Evolutionary conservation across 1,140 invertebrate species (phyloP), one percentile per base, ranked within the genome.

Genomic region (Wasmannia auropunctata): DNA sequence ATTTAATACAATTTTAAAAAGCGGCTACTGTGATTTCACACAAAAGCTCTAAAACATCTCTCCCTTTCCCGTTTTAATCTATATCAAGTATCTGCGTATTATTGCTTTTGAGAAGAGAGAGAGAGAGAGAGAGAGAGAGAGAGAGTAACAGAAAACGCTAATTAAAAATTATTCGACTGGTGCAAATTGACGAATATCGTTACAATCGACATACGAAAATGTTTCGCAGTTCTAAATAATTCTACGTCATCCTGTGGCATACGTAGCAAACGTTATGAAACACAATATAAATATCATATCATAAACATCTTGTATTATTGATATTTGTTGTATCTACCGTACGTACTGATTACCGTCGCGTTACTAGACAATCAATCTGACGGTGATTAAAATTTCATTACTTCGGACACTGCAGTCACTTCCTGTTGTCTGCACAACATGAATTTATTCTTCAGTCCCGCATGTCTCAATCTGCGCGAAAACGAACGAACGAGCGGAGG

Each of bases 401-500:
- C 90, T 90, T 93, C 75, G 5, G 88, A 87, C 76, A 89, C 62
- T n/a, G n/a, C n/a, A 11, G 67, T 58, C 11, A 87, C 34, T 25
- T 92, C 91, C 75, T 86, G 85, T 62, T 92, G 88, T 22, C 80
- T 89, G 86, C 88, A 92, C 40, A 89, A 62, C 14, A 77, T 60
- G 69, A 92, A 91, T 69, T 87, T 91, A 49, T 88, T 91, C 77
- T 67, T 93, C 49, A 92, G 40, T 14, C 62, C 46, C 67, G 90
- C 92, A 92, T 92, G 37, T 49, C 37, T 56, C 77, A 58, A 56
- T 54, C 31, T 54, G 43, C 49, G 49, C 40, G 43, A 22, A 16
- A 34, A 54, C 34, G 63, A 80, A 70, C 49, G 72, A 56, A 40
- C 22, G 19, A 74, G 28, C 34, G 22, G 49, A 76, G 3, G 1